These are phyloP conservation scores for Hyposmocoma kahamanoa DNA, from an alignment of 1,140 invertebrate genomes.

Conservation along the genomic window DNA sequence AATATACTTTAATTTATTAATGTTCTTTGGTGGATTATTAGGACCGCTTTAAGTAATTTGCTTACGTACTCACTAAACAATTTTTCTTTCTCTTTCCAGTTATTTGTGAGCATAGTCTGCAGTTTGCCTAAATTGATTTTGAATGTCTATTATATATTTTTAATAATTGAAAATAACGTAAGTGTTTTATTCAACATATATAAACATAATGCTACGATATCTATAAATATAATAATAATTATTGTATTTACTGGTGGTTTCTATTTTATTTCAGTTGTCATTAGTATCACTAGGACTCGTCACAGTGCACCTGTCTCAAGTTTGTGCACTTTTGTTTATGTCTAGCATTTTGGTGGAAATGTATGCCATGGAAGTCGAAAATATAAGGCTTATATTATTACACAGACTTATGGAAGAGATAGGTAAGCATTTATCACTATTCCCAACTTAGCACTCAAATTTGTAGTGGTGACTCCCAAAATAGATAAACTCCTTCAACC, in stretches of 20 bases:
- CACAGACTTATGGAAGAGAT: slow-evolving; percentile 34
- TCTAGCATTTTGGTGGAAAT: slow-evolving; percentile 44
- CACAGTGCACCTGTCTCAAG: slow-evolving; percentile 39
- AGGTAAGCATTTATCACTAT: slow-evolving; percentile 22
- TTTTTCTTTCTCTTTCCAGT: slow-evolving; percentile 33
- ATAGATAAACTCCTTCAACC: too few relatives aligned
- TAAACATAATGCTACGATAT: too few relatives aligned
- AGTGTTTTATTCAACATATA: slow-evolving; percentile 28
- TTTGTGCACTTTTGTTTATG: slow-evolving; percentile 42
- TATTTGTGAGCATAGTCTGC: slow-evolving; percentile 44
- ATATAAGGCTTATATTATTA: slow-evolving; percentile 34
- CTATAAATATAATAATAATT: too few relatives aligned
- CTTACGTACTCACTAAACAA: too few relatives aligned
- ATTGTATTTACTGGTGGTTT: too few relatives aligned
- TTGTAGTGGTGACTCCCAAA: too few relatives aligned
- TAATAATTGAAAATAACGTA: slow-evolving; percentile 40
- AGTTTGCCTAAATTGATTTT: slow-evolving; percentile 49
- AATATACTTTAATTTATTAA: too few relatives aligned
- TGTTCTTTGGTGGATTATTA: background rate
- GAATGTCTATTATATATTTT: slow-evolving; percentile 42
- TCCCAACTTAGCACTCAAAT: too few relatives aligned
- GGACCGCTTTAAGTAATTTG: background rate
- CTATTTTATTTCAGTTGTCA: too few relatives aligned
- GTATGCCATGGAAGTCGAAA: slow-evolving; percentile 42
- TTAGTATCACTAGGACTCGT: slow-evolving; percentile 19